Evolutionary conservation across 1,140 invertebrate species (phyloP).

Genomic region (Carposina sasakii): DNA sequence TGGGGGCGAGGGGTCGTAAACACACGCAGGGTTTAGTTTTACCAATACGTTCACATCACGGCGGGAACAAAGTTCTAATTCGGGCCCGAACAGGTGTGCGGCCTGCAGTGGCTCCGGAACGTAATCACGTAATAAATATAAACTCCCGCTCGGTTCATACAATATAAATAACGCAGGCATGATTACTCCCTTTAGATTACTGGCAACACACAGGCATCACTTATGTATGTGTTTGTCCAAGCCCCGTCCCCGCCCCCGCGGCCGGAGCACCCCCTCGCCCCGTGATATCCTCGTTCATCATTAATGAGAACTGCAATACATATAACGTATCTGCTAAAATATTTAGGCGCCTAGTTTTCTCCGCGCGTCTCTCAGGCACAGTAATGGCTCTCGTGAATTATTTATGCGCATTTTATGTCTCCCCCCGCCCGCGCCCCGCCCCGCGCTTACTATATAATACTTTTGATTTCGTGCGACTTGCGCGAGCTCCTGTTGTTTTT

Average conservation of each 20-base stretch:
- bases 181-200: conserved; percentile 40
- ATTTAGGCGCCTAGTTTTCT: conserved; percentile 59
- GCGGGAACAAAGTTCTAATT: too few species aligned
- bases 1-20: too few species aligned
- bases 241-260: conserved; percentile 12
- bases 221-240: conserved; percentile 54
- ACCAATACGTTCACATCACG: too few species aligned
- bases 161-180: conserved; percentile 26
- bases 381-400: conserved; percentile 60
- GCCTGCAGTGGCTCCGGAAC: conserved; percentile 12
- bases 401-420: conserved; percentile 62
- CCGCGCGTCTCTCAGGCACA: conserved; percentile 16
- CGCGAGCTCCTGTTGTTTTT: neutral
- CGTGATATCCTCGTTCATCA: conserved; percentile 51
- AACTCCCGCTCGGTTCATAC: conserved; percentile 19
- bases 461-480: conserved; percentile 39
- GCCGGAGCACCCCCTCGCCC: conserved; percentile 32
- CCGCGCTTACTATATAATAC: conserved; percentile 48
- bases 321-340: conserved; percentile 60
- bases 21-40: too few species aligned
- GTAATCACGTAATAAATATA: conserved; percentile 29
- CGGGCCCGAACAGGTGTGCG: conserved; percentile 20
- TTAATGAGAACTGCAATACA: conserved; percentile 70
- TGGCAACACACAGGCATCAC: conserved; percentile 38
- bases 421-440: conserved; percentile 40